Percentiles rank a stretch among this genome's conserved stretches.
Evolutionary conservation across 2,113 vertebrate genomes (phyloP).

Genomic region (Nycticryphes semicollaris): DNA sequence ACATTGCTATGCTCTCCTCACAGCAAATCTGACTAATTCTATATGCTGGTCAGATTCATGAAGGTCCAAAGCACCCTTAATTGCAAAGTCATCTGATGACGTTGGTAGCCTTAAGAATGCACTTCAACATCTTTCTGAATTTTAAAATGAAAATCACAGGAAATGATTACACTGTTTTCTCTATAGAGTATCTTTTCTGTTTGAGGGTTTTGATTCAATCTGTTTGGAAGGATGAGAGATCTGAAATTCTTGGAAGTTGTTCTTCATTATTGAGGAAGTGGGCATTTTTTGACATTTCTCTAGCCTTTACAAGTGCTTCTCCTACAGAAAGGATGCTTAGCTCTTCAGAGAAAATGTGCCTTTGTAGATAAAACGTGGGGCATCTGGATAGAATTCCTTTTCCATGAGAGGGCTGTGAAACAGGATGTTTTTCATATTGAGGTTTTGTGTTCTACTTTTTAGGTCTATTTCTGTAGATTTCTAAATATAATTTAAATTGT

Average conservation of each 20-base stretch:
- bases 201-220: not conserved
- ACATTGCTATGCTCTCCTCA: not conserved
- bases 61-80: not conserved
- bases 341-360: not conserved
- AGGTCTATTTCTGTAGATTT: not conserved
- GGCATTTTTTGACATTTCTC: not conserved
- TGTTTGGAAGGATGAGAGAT: not conserved
- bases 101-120: not conserved
- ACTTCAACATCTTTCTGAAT: not conserved
- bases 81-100: not conserved
- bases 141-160: not conserved
- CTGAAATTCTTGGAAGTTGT: not conserved
- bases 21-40: not conserved
- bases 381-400: not conserved
- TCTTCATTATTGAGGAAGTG: not conserved
- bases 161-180: not conserved
- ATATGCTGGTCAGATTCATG: not conserved
- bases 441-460: not conserved
- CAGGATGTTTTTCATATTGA: not conserved
- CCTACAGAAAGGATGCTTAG: not conserved
- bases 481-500: not conserved
- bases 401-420: not conserved
- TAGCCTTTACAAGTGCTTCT: not conserved
- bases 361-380: not conserved
- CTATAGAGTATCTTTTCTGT: not conserved